A percentile compares a stretch with the other conserved stretches of the same genome.
Conservation (phyloP, 2,113 vertebrate genomes). For the Ochotona princeps region DNA sequence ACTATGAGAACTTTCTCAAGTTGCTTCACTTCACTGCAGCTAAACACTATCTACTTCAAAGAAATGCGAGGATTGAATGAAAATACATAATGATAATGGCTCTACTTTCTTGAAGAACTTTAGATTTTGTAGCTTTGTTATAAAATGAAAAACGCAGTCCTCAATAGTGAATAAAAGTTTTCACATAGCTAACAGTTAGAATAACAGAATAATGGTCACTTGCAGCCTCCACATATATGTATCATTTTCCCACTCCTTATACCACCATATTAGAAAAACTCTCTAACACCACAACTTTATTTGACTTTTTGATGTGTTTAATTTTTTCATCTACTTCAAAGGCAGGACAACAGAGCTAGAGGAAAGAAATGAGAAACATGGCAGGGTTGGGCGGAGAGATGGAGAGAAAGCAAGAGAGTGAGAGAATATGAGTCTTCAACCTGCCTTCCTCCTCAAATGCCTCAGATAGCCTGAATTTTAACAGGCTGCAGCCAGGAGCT, state of each 20-base stretch:
- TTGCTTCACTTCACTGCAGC: background rate
- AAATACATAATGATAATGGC: background rate
- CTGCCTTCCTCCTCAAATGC: too few relatives aligned
- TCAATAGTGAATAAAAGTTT: background rate
- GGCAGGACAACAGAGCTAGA: too few relatives aligned
- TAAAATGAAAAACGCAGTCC: background rate
- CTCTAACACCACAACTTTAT: background rate
- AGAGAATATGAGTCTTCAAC: too few relatives aligned
- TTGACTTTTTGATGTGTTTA: too few relatives aligned
- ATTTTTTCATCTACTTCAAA: too few relatives aligned
- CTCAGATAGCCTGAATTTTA: too few relatives aligned
- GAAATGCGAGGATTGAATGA: background rate
- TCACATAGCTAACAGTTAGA: background rate
- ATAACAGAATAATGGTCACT: background rate
- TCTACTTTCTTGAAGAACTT: background rate
- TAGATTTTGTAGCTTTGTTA: background rate
- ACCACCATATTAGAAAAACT: background rate
- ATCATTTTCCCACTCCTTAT: background rate
- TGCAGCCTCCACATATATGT: background rate
- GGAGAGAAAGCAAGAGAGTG: too few relatives aligned
- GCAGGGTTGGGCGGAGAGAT: too few relatives aligned
- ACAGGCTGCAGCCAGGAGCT: too few relatives aligned
- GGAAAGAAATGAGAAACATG: too few relatives aligned
- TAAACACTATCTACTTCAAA: background rate
- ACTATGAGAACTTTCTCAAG: background rate